Evolutionary conservation across 2,888 invertebrate species (phyloP).

Genomic region (Bugula neritina): DNA sequence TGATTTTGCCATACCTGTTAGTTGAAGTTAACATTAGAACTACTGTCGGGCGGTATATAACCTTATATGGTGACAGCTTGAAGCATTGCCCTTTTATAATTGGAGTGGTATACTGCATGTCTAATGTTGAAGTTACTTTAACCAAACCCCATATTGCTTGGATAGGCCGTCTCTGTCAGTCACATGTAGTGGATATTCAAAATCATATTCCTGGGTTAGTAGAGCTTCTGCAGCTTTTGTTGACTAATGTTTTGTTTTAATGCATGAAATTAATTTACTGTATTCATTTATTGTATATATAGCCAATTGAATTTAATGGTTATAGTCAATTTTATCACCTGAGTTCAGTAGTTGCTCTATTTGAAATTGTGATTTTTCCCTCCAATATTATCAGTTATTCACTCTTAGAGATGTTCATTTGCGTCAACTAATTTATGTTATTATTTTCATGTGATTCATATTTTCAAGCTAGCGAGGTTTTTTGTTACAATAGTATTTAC

Average conservation of each 20-base stretch:
- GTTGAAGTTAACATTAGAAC: not conserved
- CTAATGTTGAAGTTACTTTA: constrained; percentile 7
- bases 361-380: no score
- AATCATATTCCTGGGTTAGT: not conserved
- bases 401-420: no score
- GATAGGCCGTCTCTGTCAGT: not conserved
- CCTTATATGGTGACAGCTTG: constrained; percentile 11
- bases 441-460: no score
- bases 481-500: no score
- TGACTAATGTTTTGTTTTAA: not conserved
- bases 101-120: not conserved
- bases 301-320: no score
- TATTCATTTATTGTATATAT: no score
- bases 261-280: no score
- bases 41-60: not conserved
- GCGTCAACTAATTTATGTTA: no score
- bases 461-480: no score
- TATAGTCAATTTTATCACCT: no score
- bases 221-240: not conserved
- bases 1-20: not conserved
- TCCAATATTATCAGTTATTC: no score
- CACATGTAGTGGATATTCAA: not conserved
- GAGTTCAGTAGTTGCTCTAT: no score
- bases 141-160: not conserved
- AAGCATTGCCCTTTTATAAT: not conserved